Evolutionary conservation across 2,888 invertebrate species (phyloP).

Genomic region (Adelognathus sp.): DNA sequence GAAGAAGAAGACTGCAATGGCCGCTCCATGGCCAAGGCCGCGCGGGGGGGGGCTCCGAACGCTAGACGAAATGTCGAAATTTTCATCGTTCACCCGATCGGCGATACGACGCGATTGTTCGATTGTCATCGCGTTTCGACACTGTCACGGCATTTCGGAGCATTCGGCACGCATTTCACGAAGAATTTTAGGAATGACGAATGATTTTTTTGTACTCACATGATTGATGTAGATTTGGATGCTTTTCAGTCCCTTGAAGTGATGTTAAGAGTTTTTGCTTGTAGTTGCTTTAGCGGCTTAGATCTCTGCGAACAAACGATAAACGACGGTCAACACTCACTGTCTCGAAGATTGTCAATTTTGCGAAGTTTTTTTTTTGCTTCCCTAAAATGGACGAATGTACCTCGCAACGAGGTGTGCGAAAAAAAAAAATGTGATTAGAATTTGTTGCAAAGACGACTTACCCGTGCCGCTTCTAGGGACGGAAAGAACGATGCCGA

Average conservation of each 20-base stretch:
- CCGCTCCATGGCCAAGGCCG: slow-evolving; percentile 51
- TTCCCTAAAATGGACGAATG: slow-evolving; percentile 15
- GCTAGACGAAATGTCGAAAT: not conserved
- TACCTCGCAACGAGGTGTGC: not conserved
- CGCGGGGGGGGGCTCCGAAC: not conserved
- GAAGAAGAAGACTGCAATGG: too few species aligned
- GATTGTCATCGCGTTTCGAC: not conserved
- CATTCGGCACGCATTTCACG: not conserved
- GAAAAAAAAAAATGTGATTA: not conserved
- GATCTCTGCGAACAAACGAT: slow-evolving; percentile 67
- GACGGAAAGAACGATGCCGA: slow-evolving; percentile 75
- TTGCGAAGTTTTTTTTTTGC: not conserved
- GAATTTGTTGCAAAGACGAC: slow-evolving; percentile 54
- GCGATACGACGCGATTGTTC: not conserved
- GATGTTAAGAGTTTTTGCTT: slow-evolving; percentile 45
- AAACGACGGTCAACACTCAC: slow-evolving; percentile 14
- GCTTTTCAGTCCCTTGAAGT: slow-evolving; percentile 67
- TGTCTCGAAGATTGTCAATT: not conserved
- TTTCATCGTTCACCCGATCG: not conserved
- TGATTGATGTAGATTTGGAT: slow-evolving; percentile 63
- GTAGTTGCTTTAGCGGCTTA: slow-evolving; percentile 64
- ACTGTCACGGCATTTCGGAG: not conserved
- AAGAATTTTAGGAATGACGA: not conserved
- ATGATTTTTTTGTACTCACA: slow-evolving; percentile 67
- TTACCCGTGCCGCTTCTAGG: slow-evolving; percentile 74